Evolutionary conservation across 2,888 invertebrate genomes (phyloP).

Genomic region (Cataglyphis rosenhaueri): DNA sequence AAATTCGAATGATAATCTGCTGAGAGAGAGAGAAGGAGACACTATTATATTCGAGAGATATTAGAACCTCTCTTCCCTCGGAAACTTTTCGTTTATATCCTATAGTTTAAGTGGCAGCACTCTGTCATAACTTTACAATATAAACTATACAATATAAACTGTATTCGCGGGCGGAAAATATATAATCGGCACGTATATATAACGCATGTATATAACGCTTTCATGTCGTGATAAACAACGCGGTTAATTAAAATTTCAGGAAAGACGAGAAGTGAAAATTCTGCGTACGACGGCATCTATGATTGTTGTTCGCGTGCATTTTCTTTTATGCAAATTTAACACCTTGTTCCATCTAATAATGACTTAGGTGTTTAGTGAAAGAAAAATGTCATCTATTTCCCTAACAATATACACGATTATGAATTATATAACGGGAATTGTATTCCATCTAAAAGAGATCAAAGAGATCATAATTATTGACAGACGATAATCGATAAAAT

Average conservation of each 20-base stretch:
- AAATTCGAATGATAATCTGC: conserved; percentile 9
- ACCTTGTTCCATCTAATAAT: background rate
- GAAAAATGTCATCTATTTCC: background rate
- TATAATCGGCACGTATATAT: background rate
- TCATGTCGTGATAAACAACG: background rate
- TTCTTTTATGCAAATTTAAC: background rate
- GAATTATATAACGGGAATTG: background rate
- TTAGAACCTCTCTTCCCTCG: background rate
- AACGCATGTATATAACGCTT: background rate
- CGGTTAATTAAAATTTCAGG: conserved; percentile 37
- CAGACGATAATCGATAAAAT: background rate
- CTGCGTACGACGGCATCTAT: too few species aligned
- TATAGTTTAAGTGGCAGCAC: background rate
- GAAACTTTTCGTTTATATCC: background rate
- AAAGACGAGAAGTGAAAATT: background rate
- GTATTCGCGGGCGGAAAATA: background rate
- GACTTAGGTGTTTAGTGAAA: background rate
- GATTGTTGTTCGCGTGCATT: background rate
- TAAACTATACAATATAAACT: background rate
- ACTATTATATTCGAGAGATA: background rate
- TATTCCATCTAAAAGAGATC: background rate
- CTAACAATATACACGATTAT: background rate
- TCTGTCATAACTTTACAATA: background rate
- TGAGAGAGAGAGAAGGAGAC: background rate
- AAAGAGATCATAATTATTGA: background rate